A percentile compares a stretch with the other conserved stretches of the same genome.
phyloP scores from a whole-genome alignment of 2,113 vertebrate species.

The Daboia siamensis region DNA sequence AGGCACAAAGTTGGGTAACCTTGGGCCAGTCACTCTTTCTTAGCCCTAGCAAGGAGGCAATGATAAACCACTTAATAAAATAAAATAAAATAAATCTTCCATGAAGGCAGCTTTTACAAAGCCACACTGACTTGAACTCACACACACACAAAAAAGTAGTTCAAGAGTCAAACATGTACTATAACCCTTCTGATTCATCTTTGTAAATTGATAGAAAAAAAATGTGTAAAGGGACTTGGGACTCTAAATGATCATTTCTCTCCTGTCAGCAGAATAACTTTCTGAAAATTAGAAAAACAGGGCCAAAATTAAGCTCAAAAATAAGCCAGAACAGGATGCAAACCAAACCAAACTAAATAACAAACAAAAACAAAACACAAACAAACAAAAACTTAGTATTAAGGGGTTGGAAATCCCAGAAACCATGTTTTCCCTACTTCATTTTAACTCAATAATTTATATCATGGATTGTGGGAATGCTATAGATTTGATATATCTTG shows the following conservation, averaged over 20 bases:
- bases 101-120: neutral
- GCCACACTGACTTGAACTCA: neutral
- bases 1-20: neutral
- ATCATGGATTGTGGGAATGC: neutral
- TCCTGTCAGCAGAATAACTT: neutral
- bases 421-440: neutral
- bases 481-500: neutral
- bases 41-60: neutral
- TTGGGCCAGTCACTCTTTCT: neutral
- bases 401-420: neutral
- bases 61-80: neutral
- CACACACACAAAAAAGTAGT: neutral
- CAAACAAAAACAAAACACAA: too few species aligned
- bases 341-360: neutral
- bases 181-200: neutral
- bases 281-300: neutral
- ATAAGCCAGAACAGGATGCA: neutral
- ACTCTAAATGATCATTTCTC: neutral
- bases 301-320: neutral
- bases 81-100: neutral
- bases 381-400: neutral
- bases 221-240: neutral
- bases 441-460: neutral
- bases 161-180: neutral
- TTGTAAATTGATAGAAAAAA: neutral